A percentile compares a stretch with the other conserved stretches of the same genome.
Conservation (phyloP, 1,140 invertebrate species). For the Cryptotermes secundus region DNA sequence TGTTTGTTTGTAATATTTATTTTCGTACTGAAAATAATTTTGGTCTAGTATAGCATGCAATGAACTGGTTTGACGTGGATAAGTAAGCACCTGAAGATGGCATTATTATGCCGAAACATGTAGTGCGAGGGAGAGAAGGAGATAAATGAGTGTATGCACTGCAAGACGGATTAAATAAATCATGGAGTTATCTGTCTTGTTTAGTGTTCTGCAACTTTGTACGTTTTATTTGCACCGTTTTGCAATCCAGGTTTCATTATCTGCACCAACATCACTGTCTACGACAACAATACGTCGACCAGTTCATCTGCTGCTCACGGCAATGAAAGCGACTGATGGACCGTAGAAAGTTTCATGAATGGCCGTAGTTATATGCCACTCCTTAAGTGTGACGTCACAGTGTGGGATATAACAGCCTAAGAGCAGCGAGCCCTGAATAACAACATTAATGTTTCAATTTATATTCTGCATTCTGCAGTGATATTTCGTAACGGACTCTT, state of each 20-base stretch:
- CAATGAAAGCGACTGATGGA: constrained; percentile 9
- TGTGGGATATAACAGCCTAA: not conserved
- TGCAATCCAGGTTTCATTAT: not conserved
- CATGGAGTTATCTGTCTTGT: no score
- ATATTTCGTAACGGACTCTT: not conserved
- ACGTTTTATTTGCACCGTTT: no score
- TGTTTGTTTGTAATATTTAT: no score
- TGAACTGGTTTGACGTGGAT: no score
- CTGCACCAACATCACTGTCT: not conserved
- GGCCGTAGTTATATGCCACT: not conserved
- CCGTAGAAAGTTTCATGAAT: not conserved
- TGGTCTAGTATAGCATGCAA: no score
- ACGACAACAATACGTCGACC: not conserved
- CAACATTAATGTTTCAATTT: constrained; percentile 18
- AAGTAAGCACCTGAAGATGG: no score
- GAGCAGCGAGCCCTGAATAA: not conserved
- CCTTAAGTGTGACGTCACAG: not conserved
- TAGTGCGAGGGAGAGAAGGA: no score
- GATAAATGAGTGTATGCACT: no score
- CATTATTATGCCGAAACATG: no score
- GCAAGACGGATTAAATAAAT: no score
- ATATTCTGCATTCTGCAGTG: not conserved
- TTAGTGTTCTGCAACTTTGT: no score
- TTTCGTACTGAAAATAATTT: no score
- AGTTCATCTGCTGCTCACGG: not conserved